Evolutionary conservation across 2,797 vertebrate species (phyloP).

Genomic region (Sebastes ruberrimus): DNA sequence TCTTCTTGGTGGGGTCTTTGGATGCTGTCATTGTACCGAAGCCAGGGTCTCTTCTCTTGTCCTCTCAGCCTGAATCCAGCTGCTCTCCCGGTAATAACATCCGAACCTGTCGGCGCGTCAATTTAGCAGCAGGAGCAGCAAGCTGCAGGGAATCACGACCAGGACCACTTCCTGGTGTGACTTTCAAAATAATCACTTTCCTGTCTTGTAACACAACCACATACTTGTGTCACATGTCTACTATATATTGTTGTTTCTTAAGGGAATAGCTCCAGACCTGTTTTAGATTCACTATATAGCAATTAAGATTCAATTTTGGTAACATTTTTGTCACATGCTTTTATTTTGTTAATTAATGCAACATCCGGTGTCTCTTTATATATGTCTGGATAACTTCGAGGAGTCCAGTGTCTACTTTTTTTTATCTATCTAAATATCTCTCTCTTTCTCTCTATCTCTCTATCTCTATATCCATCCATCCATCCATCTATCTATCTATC

Average conservation of each 20-base stretch:
- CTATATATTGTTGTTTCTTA: background rate
- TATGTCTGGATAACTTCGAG: background rate
- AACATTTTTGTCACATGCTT: background rate
- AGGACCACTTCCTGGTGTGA: background rate
- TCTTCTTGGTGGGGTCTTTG: constrained; percentile 70
- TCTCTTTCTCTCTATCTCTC: accelerated
- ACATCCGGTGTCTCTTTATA: background rate
- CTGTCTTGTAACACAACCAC: background rate
- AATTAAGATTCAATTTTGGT: background rate
- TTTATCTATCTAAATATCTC: background rate
- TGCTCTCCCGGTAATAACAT: constrained; percentile 47
- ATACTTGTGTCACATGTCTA: accelerated
- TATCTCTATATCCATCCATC: too few species aligned
- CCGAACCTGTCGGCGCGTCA: constrained; percentile 29
- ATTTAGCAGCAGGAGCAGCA: constrained; percentile 34
- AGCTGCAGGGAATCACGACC: accelerated
- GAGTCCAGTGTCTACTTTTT: background rate
- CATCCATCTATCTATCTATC: too few species aligned
- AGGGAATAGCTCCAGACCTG: background rate
- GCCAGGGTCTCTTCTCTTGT: background rate
- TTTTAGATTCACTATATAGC: background rate
- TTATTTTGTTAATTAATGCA: constrained; percentile 2
- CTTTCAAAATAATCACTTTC: constrained; percentile 46
- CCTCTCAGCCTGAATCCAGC: constrained; percentile 11
- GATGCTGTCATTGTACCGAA: constrained; percentile 67